Percentiles rank a stretch among this genome's conserved stretches.
phyloP scores from a whole-genome alignment of 2,113 vertebrate genomes.

The Crocuta crocuta region DNA sequence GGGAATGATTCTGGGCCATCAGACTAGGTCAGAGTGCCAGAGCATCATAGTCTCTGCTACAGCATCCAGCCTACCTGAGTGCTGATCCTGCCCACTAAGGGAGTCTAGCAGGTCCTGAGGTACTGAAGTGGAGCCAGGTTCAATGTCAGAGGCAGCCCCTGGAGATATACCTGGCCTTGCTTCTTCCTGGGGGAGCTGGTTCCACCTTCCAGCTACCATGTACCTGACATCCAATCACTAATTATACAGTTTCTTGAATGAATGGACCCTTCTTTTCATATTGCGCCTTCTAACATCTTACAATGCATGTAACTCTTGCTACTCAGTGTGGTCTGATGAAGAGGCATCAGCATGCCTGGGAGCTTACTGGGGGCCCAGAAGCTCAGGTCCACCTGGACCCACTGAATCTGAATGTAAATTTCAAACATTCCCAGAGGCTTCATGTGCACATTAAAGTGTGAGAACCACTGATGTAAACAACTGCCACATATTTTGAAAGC shows the following conservation, averaged over 20 bases:
- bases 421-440: not conserved
- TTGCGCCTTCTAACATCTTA: not conserved
- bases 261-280: not conserved
- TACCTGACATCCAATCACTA: too few species aligned
- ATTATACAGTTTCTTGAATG: not conserved
- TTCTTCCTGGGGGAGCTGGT: not conserved
- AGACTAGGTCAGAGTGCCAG: fast-evolving
- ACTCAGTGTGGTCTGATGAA: not conserved
- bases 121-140: not conserved
- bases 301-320: not conserved
- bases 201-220: not conserved
- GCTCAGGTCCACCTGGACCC: not conserved
- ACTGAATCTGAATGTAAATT: not conserved
- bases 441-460: not conserved
- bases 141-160: not conserved
- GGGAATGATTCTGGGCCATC: not conserved
- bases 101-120: not conserved
- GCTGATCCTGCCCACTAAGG: fast-evolving
- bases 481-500: fast-evolving
- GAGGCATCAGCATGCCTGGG: too few species aligned
- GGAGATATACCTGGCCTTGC: not conserved
- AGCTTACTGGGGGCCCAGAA: not conserved
- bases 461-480: not conserved
- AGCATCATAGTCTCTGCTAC: fast-evolving
- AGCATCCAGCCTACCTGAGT: fast-evolving